phyloP scores from a whole-genome alignment of 2,113 vertebrate genomes.

The Loxodonta africana region DNA sequence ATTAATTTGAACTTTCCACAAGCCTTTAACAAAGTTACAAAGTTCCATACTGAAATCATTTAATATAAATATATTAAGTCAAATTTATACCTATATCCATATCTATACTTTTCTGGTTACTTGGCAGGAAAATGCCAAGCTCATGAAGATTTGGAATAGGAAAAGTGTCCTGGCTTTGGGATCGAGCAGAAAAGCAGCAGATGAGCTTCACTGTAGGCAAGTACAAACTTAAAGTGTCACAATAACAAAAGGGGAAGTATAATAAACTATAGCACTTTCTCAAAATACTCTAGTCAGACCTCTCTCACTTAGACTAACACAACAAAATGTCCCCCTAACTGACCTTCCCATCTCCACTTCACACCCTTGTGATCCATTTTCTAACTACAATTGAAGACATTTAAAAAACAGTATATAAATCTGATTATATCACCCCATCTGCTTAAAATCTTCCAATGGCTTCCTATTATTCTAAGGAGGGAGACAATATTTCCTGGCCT shows the following conservation, averaged over 20 bases:
- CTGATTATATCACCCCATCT: not conserved
- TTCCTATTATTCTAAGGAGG: not conserved
- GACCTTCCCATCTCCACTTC: not conserved
- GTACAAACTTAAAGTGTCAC: not conserved
- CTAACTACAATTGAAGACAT: not conserved
- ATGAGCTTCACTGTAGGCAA: not conserved
- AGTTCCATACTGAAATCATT: not conserved
- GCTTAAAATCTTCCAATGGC: not conserved
- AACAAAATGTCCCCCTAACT: too few species aligned
- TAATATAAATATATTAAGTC: not conserved
- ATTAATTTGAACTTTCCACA: not conserved
- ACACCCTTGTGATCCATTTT: not conserved
- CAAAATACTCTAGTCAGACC: not conserved
- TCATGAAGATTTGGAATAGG: not conserved
- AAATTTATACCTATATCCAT: not conserved
- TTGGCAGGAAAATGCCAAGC: conserved; percentile 4
- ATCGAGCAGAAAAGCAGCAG: not conserved
- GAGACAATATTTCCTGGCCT: not conserved
- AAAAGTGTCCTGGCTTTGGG: not conserved
- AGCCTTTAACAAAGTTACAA: conserved; percentile 25
- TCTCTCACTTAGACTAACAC: too few species aligned
- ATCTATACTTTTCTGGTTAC: not conserved
- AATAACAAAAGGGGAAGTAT: not conserved
- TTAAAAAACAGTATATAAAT: not conserved
- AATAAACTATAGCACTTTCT: not conserved